Evolutionary conservation across 2,888 invertebrate species (phyloP).

Genomic region (Hirtodrosophila trivittata): DNA sequence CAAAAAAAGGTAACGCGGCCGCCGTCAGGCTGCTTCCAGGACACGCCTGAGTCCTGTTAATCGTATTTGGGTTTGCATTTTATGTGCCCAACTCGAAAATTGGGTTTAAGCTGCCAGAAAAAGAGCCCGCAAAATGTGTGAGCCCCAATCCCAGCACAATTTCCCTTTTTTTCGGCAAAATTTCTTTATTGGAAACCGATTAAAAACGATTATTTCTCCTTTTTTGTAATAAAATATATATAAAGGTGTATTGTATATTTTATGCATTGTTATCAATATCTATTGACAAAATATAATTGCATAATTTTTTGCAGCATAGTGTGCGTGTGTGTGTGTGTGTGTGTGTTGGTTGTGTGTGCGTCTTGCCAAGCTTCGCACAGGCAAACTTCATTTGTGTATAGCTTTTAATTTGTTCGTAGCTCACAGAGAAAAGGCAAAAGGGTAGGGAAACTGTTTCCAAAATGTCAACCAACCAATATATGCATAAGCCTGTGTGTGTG

Average conservation of each 20-base stretch:
- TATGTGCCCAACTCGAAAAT: slow-evolving; percentile 28
- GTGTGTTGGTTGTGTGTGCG: slow-evolving; percentile 3
- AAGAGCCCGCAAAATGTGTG: background rate
- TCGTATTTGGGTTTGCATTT: slow-evolving; percentile 49
- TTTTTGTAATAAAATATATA: no score
- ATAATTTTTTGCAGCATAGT: slow-evolving; percentile 20
- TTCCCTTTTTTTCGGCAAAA: no score
- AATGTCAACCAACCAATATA: slow-evolving; percentile 47
- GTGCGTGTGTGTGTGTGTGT: slow-evolving; percentile 5
- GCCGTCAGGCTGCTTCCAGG: background rate
- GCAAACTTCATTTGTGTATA: slow-evolving; percentile 54
- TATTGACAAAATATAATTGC: slow-evolving; percentile 33
- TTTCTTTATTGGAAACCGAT: background rate
- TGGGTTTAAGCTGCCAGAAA: slow-evolving; percentile 18
- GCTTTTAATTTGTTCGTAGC: slow-evolving; percentile 57
- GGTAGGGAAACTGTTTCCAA: slow-evolving; percentile 31
- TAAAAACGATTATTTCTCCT: background rate
- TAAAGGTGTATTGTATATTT: no score
- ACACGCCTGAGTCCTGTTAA: slow-evolving; percentile 32
- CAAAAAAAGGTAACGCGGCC: slow-evolving; percentile 10
- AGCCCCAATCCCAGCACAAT: no score
- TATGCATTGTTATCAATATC: slow-evolving; percentile 1
- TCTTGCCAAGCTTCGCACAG: slow-evolving; percentile 14
- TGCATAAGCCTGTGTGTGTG: slow-evolving; percentile 1
- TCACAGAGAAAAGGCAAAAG: slow-evolving; percentile 1